These are phyloP conservation scores for Lampris megalopsis DNA, from an alignment of 2,113 vertebrate species.

Conservation along the genomic window DNA sequence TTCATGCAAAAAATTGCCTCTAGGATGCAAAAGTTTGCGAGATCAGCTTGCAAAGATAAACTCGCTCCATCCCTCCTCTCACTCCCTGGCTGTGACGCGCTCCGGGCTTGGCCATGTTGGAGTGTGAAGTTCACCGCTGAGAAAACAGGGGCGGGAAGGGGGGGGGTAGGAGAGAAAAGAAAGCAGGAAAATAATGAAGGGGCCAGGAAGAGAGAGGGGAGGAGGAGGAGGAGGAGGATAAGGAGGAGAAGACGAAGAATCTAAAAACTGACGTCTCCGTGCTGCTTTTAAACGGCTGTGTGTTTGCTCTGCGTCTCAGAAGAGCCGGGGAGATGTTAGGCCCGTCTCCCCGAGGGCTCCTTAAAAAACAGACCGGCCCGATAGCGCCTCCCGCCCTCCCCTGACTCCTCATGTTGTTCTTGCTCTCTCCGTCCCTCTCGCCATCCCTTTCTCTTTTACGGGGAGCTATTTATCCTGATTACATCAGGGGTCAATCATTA, in stretches of 20 bases:
- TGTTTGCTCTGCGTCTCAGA: constrained; percentile 71
- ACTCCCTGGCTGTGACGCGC: constrained; percentile 19
- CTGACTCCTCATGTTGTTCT: constrained; percentile 75
- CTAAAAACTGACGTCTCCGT: constrained; percentile 59
- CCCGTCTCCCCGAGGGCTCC: constrained; percentile 72
- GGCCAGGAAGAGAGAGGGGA: constrained; percentile 24
- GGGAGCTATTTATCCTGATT: constrained; percentile 87
- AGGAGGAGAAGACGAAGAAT: constrained; percentile 50
- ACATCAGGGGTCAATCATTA: constrained; percentile 88
- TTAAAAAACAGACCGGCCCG: constrained; percentile 74
- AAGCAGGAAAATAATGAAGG: constrained; percentile 50
- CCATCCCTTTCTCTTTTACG: constrained; percentile 80
- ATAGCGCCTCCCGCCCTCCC: constrained; percentile 77
- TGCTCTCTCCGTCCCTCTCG: constrained; percentile 70
- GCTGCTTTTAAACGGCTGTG: constrained; percentile 71
- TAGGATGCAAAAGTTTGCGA: not conserved
- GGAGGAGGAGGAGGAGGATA: constrained; percentile 33
- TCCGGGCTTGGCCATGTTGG: constrained; percentile 3
- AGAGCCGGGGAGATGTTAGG: constrained; percentile 70
- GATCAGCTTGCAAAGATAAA: constrained; percentile 22
- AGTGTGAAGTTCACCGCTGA: constrained; percentile 1
- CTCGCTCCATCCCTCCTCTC: constrained; percentile 5
- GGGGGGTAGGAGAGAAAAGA: constrained; percentile 48
- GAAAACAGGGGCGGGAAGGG: constrained; percentile 21
- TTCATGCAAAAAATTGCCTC: constrained; percentile 45